phyloP scores from a whole-genome alignment of 2,888 invertebrate species.

The Cabera pusaria region DNA sequence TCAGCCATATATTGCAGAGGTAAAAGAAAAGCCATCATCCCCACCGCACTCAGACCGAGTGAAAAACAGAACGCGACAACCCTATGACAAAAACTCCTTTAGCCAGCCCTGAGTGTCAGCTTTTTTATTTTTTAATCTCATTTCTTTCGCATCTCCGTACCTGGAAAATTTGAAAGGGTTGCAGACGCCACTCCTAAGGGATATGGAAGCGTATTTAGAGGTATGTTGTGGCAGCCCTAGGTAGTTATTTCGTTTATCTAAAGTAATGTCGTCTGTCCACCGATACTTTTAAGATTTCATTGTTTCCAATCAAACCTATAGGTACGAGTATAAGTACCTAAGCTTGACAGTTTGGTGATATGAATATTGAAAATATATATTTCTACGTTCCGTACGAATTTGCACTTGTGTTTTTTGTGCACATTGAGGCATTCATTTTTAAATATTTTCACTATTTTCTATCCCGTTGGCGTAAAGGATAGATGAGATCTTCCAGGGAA shows the following conservation, averaged over 20 bases:
- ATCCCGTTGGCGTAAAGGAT: too few species aligned
- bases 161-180: slow-evolving; percentile 27
- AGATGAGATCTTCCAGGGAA: too few species aligned
- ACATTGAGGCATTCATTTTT: too few species aligned
- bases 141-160: slow-evolving; percentile 19
- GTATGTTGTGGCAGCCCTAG: neutral
- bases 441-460: too few species aligned
- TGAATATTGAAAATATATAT: too few species aligned
- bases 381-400: too few species aligned
- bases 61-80: slow-evolving; percentile 25
- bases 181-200: slow-evolving; percentile 26
- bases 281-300: too few species aligned
- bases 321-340: too few species aligned
- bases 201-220: slow-evolving; percentile 2
- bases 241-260: neutral
- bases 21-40: slow-evolving; percentile 23
- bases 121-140: slow-evolving; percentile 24
- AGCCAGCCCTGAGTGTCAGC: slow-evolving; percentile 20
- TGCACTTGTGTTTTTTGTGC: too few species aligned
- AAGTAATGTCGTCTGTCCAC: too few species aligned
- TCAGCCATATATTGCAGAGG: slow-evolving; percentile 3
- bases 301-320: too few species aligned
- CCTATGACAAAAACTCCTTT: slow-evolving; percentile 27
- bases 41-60: slow-evolving; percentile 27
- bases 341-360: too few species aligned